Evolutionary conservation across 2,888 invertebrate species (phyloP), one percentile per base, ranked within the genome.

Genomic region (Stramonita haemastoma): DNA sequence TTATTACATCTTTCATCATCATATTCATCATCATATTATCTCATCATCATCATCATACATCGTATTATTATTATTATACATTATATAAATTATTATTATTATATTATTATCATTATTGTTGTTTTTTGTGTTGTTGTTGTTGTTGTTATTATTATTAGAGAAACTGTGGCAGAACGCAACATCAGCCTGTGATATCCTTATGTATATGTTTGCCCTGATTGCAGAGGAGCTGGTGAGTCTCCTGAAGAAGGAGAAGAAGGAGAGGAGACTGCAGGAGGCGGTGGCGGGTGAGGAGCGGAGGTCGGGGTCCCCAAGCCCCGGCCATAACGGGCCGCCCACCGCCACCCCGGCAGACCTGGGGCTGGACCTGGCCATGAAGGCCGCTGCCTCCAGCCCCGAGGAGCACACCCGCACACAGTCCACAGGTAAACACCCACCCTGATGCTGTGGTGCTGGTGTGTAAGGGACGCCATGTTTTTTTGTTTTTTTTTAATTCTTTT

Each of bases 201-300:
- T n/a, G n/a, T n/a, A n/a, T n/a, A n/a, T n/a, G 4, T 46, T 46
- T 46, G 46, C 46, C 46, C 8, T 46, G 2, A 0, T 83, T 88
- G 26, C 87, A 94, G 94, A 92, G 79, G 92, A 93, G 34, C 90
- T 94, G 81, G 90, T 92, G 85, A 92, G 91, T 46, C 91, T 93
- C 34, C 87, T 93, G 83, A 93, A 93, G 91, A 93, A 93, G 88
- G 94, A 94, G 87, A 91, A 93, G 90, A 91, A 92, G 87, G 91
- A 92, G 13, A 90, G 94, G 60, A 91, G 91, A 73, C 90, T 91
- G 86, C 87, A 79, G 77, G 77, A 79, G 15, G 13, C 32, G 32
- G 32, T 15, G 15, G 19, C 34, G 29, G 8, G 93, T 13, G 93
- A 93, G 60, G 91, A 87, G 26, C 19, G 81, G 2, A n/a, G 46